Base-by-base conservation (phyloP, 2,888 invertebrate species). In the Steinernema hermaphroditum region DNA sequence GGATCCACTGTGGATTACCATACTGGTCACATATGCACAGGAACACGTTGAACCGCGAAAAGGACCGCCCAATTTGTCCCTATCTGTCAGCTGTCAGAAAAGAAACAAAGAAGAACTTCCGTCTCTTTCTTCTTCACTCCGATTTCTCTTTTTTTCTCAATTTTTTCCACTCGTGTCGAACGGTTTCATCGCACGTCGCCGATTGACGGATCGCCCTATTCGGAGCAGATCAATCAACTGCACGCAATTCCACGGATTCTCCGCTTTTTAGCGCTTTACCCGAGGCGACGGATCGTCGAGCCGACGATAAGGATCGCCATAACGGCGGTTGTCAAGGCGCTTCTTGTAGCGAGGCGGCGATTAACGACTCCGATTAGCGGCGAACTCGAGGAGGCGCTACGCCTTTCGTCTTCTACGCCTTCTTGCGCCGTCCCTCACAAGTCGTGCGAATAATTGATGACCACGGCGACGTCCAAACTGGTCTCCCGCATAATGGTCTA, bases 311-410 rank as follows among this genome's bases (percentile, higher is more conserved):
- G 27, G 24, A 54, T 54, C 54, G 27, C 6, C 54, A 46, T 46
- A 46, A 16, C 27, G 22, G 27, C 19, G 54, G 12, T 49, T 12
- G 49, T 49, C 49, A 49, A 49, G 49, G 19, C 49, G 24, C 27
- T 54, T 54, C 54, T 54, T 54, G 54, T 54, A 54, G 27, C 54
- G 22, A 2, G 54, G 16, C 54, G 54, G 22, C 46, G 46, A 46
- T 46, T 54, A 54, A 54, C 54, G 54, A 54, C 54, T 54, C 27
- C 54, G 54, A 54, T 54, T 54, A 22, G 22, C 22, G 8, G 54
- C 19, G 46, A 46, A 46, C 46, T 46, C 22, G n/a, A 46, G 46
- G 43, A 41, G n/a, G 46, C 46, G 46, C 9, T 46, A 9, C 54
- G 54, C 54, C 54, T 54, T 54, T 54, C 54, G 22, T 54, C 54